These are phyloP conservation scores for Agrotis segetum DNA, from an alignment of 2,888 invertebrate species.

Conservation along the genomic window DNA sequence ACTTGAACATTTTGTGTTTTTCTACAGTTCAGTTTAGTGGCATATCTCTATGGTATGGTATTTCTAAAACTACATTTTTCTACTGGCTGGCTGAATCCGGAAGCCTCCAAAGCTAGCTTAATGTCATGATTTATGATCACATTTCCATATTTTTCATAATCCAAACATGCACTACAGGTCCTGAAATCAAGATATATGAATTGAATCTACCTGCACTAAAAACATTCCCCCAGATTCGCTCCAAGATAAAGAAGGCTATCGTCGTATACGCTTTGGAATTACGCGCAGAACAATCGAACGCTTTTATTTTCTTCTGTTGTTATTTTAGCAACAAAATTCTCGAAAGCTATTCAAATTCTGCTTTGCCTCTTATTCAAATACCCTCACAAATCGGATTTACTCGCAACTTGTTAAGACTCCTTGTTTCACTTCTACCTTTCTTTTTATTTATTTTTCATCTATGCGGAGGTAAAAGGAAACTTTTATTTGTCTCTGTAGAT, in stretches of 20 bases:
- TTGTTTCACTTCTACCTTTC: constrained; percentile 81
- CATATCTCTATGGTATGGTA: too few relatives aligned
- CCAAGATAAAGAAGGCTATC: constrained; percentile 44
- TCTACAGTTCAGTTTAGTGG: background rate
- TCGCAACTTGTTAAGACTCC: constrained; percentile 85
- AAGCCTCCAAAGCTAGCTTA: background rate
- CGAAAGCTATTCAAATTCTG: constrained; percentile 68
- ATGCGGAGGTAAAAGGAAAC: constrained; percentile 63
- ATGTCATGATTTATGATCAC: background rate
- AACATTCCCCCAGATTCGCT: constrained; percentile 26
- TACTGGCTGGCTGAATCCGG: background rate
- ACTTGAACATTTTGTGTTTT: background rate
- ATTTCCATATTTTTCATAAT: constrained; percentile 1
- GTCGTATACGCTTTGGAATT: constrained; percentile 30
- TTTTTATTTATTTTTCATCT: constrained; percentile 77
- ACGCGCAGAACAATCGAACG: constrained; percentile 56
- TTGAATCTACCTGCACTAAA: constrained; percentile 23
- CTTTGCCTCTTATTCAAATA: constrained; percentile 87
- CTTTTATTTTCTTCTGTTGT: constrained; percentile 65
- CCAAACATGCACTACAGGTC: background rate
- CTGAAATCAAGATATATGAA: constrained; percentile 11
- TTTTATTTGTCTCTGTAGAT: constrained; percentile 60
- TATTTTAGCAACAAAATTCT: constrained; percentile 67
- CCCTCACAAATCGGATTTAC: constrained; percentile 86
- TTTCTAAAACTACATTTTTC: background rate